Evolutionary conservation across 2,113 vertebrate species (phyloP), one percentile per base, ranked within the genome.

Genomic region (Boulengeromyrus knoepffleri): DNA sequence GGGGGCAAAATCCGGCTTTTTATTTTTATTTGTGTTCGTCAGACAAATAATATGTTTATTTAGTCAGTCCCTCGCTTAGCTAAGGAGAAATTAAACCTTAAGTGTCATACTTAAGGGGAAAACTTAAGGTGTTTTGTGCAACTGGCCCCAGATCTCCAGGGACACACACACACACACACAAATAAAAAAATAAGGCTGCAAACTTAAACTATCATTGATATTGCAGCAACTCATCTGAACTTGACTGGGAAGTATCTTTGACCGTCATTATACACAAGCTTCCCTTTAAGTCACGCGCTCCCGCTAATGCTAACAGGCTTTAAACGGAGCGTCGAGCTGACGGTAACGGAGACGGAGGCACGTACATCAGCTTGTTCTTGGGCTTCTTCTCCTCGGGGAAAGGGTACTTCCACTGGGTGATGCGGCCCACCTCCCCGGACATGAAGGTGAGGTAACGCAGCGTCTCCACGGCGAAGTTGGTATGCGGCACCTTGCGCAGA

Each of bases 371-470:
- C 93, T 99, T 99, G 95, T 98, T 98, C 93, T 99, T 98, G 89
- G 98, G 96, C 90, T 98, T 97, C 0, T 96, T 97, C 95, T 99
- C 98, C 93, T 97, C 97, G 8, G 98, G 99, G 92, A 99, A 99
- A 0, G 99, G 98, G 42, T 99, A 99, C 92, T 98, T 99, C 99
- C 99, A 99, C 94, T 98, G 98, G 9, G 98, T 99, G 93, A 99
- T 99, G 92, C 97, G 98, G 24, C 98, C 98, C 8, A 98, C 97
- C 92, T 99, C 98, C 84, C 98, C 99, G 0, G 98, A 99, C 98
- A 99, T 98, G 95, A 99, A 99, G 0, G 98, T 99, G 92, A 99
- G 94, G 91, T 99, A 99, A 1, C 98, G 97, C 94, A 99, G 96
- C 0, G 99, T 99, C 94, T 99, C 99, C 89, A 98, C 97, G 0